Conservation (phyloP, 1,140 invertebrate genomes). For the Antheraea mylitta region DNA sequence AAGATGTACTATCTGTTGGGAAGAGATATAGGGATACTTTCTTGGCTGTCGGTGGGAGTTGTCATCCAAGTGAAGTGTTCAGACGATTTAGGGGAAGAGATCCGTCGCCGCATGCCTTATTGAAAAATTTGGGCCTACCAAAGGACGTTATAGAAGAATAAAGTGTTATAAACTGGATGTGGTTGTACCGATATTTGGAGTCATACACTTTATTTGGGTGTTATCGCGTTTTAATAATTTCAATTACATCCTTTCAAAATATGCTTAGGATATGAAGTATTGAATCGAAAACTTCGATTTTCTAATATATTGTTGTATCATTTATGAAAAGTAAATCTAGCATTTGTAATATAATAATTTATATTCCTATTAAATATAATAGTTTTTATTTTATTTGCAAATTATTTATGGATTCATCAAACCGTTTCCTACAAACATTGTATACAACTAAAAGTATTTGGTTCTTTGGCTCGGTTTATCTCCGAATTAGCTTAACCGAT, state of each 20-base stretch:
- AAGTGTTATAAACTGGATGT: conserved; percentile 7
- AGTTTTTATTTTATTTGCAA: neutral
- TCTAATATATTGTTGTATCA: conserved; percentile 30
- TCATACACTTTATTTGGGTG: no score
- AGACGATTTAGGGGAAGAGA: conserved; percentile 94
- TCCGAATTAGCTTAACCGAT: no score
- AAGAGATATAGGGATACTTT: conserved; percentile 91
- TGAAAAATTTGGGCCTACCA: conserved; percentile 82
- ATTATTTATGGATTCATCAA: neutral
- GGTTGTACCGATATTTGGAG: no score
- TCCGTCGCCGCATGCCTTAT: conserved; percentile 90
- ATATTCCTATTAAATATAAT: conserved; percentile 2
- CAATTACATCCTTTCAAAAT: no score
- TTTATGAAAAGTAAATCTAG: neutral
- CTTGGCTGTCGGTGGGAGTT: conserved; percentile 89
- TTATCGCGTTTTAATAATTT: no score
- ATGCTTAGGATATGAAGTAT: no score
- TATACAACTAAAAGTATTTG: no score
- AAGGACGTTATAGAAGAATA: conserved; percentile 54
- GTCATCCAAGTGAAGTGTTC: conserved; percentile 91
- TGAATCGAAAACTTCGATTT: neutral
- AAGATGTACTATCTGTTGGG: conserved; percentile 79
- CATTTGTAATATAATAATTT: neutral
- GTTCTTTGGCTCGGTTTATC: no score
- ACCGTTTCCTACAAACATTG: neutral